Evolutionary conservation across 2,797 vertebrate species (phyloP).

Genomic region (Clarias platycephalus): DNA sequence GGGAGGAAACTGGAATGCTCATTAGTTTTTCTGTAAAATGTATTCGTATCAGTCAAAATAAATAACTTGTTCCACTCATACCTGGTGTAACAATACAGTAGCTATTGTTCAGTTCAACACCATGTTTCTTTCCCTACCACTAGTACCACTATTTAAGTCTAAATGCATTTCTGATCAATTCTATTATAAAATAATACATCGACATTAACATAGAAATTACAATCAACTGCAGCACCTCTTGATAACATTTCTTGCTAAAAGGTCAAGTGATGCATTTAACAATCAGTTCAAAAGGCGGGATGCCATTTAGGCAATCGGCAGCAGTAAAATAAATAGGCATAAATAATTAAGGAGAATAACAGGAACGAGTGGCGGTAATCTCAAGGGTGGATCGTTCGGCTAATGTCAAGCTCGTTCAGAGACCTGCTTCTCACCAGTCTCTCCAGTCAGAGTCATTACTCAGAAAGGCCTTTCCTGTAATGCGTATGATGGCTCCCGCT

Average conservation of each 20-base stretch:
- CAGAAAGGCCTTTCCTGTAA: slow-evolving; percentile 51
- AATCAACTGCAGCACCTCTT: slow-evolving; percentile 11
- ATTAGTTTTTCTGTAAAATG: background rate
- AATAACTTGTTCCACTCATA: background rate
- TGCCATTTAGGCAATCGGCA: slow-evolving; percentile 45
- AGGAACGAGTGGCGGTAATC: slow-evolving; percentile 43
- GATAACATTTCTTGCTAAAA: slow-evolving; percentile 42
- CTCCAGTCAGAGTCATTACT: slow-evolving; percentile 52
- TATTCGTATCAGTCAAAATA: background rate
- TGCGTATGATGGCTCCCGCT: slow-evolving; percentile 48
- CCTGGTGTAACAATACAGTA: background rate
- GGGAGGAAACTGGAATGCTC: no score
- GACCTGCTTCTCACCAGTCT: slow-evolving; percentile 35
- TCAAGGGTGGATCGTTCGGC: slow-evolving; percentile 46
- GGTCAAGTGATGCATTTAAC: slow-evolving; percentile 60
- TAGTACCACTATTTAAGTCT: background rate
- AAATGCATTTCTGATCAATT: background rate
- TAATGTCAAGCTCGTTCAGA: slow-evolving; percentile 52
- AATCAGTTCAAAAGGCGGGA: slow-evolving; percentile 54
- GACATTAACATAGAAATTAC: slow-evolving; percentile 22
- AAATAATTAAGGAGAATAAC: slow-evolving; percentile 60
- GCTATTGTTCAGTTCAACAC: background rate
- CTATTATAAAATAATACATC: background rate
- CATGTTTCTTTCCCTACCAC: background rate
- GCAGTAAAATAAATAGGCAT: slow-evolving; percentile 58